Base-by-base conservation (phyloP, 2,888 invertebrate species). In the Linnaemya tessellans region DNA sequence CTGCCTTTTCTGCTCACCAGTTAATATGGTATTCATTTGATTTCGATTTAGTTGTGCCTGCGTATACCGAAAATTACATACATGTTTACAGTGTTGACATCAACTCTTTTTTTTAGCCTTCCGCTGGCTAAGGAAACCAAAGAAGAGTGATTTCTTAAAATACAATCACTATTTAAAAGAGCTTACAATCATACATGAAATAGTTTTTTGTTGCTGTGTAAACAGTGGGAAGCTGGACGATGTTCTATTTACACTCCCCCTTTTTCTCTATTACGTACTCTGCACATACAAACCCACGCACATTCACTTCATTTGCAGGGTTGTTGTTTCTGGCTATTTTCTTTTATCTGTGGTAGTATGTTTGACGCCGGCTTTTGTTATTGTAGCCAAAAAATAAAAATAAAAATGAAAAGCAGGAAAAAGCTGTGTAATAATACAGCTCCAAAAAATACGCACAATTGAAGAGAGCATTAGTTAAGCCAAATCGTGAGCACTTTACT, bases 181-280 rank as follows among this genome's bases (percentile, higher is more conserved):
- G 54, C 41, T 41, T 11, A 11, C 49, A 25, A 3, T 0, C 25
- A 71, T 30, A 43, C 5, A 41, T 30, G 20, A 15, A 58, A n/a
- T 74, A 51, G 49, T 77, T 67, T 51, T 64, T 51, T 51, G 20
- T 64, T 49, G 15, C 13, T 22, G 18, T 22, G 8, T 20, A 56
- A 54, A 41, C 35, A 54, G n/a, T n/a, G n/a, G 80, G 80, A 80
- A 80, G 71, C 80, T 80, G 80, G 70, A 70, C 22, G 35, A n/a
- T 67, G 54, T 73, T 20, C 65, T 58, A 54, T 56, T 65, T 56
- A 41, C 11, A 51, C 49, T 20, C 54, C 22, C 43, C 62, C 38
- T 35, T 46, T 60, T 30, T 18, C 30, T n/a, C n/a, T 46, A 35
- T 38, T 38, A 1, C 10, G 5, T 8, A 62, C 22, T 41, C 5